These are phyloP conservation scores for Lasioglossum baleicum DNA, from an alignment of 1,140 invertebrate species.

Conservation along the genomic window DNA sequence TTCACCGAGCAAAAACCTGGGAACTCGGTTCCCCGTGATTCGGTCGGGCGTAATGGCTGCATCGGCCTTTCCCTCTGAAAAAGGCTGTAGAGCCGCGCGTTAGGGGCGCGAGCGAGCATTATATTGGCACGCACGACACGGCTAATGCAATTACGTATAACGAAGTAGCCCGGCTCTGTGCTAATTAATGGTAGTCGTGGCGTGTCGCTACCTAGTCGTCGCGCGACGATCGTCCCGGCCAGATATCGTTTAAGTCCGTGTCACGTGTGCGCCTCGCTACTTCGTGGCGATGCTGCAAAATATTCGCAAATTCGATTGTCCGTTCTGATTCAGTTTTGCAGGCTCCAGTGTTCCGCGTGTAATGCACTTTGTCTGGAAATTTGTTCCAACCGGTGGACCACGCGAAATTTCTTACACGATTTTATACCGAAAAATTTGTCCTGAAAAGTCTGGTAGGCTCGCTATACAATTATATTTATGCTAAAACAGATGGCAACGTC, in stretches of 20 bases:
- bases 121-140: constrained; percentile 37
- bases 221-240: constrained; percentile 27
- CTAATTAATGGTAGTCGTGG: constrained; percentile 64
- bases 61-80: constrained; percentile 9
- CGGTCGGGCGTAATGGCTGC: neutral
- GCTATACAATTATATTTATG: no score
- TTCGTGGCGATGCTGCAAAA: neutral
- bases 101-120: constrained; percentile 14
- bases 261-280: neutral
- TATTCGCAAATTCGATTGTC: neutral
- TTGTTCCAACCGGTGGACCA: no score
- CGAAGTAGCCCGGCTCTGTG: constrained; percentile 61
- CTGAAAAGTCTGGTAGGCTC: no score
- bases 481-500: no score
- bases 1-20: neutral
- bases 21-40: neutral
- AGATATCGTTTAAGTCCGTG: constrained; percentile 26
- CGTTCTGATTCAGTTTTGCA: no score
- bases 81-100: constrained; percentile 9
- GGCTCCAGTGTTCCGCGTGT: no score
- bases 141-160: constrained; percentile 64
- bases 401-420: no score
- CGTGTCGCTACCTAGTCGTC: constrained; percentile 11
- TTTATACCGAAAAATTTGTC: no score
- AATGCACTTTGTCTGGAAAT: no score